Percentiles rank a stretch among this genome's conserved stretches.
These are phyloP conservation scores for Thalassoma bifasciatum DNA, from an alignment of 2,113 vertebrate genomes.

Conservation along the genomic window DNA sequence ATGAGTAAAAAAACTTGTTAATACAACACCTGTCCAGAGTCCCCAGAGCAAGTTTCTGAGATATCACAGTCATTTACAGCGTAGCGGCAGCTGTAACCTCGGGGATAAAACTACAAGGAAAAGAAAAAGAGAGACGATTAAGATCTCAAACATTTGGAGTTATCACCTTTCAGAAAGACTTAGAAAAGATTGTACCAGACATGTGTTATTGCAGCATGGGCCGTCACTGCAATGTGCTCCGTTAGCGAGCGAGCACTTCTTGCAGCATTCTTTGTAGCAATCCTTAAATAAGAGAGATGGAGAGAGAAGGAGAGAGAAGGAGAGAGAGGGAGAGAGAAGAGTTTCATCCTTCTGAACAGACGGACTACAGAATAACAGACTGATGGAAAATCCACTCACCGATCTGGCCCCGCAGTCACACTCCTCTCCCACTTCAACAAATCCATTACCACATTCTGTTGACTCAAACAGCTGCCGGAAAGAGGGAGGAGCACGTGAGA, in stretches of 20 bases:
- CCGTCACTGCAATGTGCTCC: conserved; percentile 97
- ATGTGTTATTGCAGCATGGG: conserved; percentile 95
- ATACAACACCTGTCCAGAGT: conserved; percentile 92
- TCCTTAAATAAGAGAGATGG: conserved; percentile 82
- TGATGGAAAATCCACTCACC: conserved; percentile 78
- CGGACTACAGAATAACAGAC: background rate
- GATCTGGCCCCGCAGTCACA: conserved; percentile 94
- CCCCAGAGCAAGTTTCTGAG: conserved; percentile 93
- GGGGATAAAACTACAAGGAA: conserved; percentile 90
- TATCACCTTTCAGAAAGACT: background rate
- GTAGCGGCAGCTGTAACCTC: conserved; percentile 92
- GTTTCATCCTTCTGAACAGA: conserved; percentile 24
- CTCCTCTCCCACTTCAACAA: conserved; percentile 95
- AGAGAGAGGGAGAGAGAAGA: background rate
- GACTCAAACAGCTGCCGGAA: conserved; percentile 89
- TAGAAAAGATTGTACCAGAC: conserved; percentile 84
- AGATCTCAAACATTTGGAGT: background rate
- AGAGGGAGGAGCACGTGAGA: conserved; percentile 31
- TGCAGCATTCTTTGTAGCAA: conserved; percentile 94
- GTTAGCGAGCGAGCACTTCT: conserved; percentile 97
- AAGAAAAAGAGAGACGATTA: conserved; percentile 10
- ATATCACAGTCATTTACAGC: conserved; percentile 97
- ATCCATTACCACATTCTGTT: conserved; percentile 97
- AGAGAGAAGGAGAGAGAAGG: no score
- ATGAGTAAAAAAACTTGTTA: background rate